Percentiles rank a stretch among this genome's conserved stretches.
These are phyloP conservation scores for Calephelis virginiensis DNA, from an alignment of 1,140 invertebrate genomes.

Conservation along the genomic window DNA sequence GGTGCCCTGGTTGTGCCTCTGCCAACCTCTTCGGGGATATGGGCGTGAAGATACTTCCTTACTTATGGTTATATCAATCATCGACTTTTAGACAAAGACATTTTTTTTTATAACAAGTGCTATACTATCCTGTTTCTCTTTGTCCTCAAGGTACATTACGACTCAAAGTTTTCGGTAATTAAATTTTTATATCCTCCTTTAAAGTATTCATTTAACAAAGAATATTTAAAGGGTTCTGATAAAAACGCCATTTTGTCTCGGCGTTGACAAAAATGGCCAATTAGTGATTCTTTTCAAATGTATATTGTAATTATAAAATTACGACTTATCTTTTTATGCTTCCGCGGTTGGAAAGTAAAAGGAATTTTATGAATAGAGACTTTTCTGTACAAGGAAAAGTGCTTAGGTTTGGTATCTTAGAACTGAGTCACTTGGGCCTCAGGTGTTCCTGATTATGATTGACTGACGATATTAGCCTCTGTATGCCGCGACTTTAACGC, in stretches of 20 bases:
- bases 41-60: too few relatives aligned
- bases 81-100: too few relatives aligned
- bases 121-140: constrained; percentile 39
- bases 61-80: too few relatives aligned
- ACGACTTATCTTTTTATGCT: neutral
- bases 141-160: constrained; percentile 46
- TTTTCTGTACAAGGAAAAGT: too few relatives aligned
- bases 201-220: constrained; percentile 44
- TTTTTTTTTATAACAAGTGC: constrained; percentile 33
- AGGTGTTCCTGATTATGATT: too few relatives aligned
- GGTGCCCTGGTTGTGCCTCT: too few relatives aligned
- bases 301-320: neutral
- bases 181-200: constrained; percentile 61
- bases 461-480: too few relatives aligned
- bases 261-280: constrained; percentile 35
- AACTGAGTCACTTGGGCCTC: too few relatives aligned
- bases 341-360: neutral
- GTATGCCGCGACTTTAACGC: too few relatives aligned
- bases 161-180: constrained; percentile 60
- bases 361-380: neutral
- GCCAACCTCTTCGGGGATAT: too few relatives aligned
- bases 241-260: constrained; percentile 34
- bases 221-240: constrained; percentile 46
- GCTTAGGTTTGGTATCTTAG: too few relatives aligned
- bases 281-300: constrained; percentile 27